These are phyloP conservation scores for Anagrus nilaparvatae DNA, from an alignment of 1,140 invertebrate species.

Conservation along the genomic window DNA sequence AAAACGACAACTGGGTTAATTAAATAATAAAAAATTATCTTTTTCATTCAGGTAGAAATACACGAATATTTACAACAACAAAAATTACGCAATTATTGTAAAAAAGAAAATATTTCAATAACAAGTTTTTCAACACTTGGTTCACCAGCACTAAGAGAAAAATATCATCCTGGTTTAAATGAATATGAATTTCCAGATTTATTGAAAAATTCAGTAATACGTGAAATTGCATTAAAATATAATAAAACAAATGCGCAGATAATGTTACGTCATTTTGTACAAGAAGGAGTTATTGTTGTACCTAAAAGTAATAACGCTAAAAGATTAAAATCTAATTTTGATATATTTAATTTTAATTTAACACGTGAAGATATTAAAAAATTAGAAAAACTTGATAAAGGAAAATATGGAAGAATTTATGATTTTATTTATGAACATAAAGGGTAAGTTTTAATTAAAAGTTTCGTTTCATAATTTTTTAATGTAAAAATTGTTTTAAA, in stretches of 20 bases:
- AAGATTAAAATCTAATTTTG: conserved; percentile 58
- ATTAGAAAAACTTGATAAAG: conserved; percentile 44
- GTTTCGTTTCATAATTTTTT: too few species aligned
- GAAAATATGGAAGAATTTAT: conserved; percentile 46
- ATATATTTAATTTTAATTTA: conserved; percentile 49
- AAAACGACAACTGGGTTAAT: too few species aligned
- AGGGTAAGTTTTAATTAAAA: too few species aligned
- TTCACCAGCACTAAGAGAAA: conserved; percentile 45
- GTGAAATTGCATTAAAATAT: conserved; percentile 56
- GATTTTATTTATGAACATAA: conserved; percentile 46
- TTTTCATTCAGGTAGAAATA: conserved; percentile 68
- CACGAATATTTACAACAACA: conserved; percentile 77
- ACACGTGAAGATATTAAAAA: conserved; percentile 41
- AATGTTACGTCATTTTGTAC: conserved; percentile 62
- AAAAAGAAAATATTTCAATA: conserved; percentile 57
- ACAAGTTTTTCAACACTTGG: conserved; percentile 81
- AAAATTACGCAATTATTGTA: conserved; percentile 62
- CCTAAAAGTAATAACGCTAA: conserved; percentile 70
- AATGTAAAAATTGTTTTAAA: too few species aligned
- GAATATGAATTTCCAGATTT: conserved; percentile 51
- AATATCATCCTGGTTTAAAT: conserved; percentile 31
- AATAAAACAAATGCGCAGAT: conserved; percentile 65
- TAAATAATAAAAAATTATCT: too few species aligned
- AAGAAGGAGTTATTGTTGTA: conserved; percentile 64
- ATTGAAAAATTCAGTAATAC: conserved; percentile 55